A percentile compares a stretch with the other conserved stretches of the same genome.
These are phyloP conservation scores for Heteronetta atricapilla DNA, from an alignment of 2,113 vertebrate genomes.

Conservation along the genomic window DNA sequence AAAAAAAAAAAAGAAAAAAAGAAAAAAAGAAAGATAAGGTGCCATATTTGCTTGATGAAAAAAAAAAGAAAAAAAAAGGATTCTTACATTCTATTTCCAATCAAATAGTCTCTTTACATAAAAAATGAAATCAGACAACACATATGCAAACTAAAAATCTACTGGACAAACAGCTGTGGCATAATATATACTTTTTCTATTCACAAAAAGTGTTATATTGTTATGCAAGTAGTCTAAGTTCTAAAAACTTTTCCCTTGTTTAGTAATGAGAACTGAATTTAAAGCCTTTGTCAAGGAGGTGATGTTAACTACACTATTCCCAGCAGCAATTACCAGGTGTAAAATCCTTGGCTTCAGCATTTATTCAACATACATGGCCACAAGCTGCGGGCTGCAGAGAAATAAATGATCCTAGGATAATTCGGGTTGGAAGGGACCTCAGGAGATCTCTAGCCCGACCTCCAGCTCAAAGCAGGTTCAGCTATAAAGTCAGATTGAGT, in stretches of 20 bases:
- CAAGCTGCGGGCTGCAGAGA: not conserved
- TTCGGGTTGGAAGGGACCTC: not conserved
- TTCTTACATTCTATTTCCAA: not conserved
- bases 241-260: not conserved
- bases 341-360: not conserved
- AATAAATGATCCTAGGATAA: not conserved
- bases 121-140: not conserved
- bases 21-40: fast-evolving
- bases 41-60: not conserved
- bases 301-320: not conserved
- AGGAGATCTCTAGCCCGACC: not conserved
- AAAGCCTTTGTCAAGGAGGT: not conserved
- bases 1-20: not conserved
- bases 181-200: not conserved
- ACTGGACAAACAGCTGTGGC: not conserved
- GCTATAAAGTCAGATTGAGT: not conserved
- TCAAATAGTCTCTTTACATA: not conserved
- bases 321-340: not conserved
- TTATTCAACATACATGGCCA: not conserved
- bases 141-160: not conserved
- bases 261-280: not conserved
- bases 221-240: not conserved
- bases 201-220: not conserved
- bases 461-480: not conserved
- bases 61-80: not conserved